Base-by-base conservation (phyloP, 2,888 invertebrate species). In the Strigamia crassipes region DNA sequence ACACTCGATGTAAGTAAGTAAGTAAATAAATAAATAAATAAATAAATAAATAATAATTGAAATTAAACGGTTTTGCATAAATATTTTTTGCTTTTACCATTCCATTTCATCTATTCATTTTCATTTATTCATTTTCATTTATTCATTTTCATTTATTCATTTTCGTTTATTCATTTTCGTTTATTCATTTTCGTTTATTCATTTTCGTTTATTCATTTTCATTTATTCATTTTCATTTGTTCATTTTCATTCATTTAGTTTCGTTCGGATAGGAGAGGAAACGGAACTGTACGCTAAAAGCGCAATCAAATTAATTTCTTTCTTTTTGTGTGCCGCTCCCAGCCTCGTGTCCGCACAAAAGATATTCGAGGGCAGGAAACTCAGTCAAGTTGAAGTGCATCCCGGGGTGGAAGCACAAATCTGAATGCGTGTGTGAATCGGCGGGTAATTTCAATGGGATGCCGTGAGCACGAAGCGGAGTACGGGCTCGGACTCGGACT, bases 291-390 rank as follows among this genome's bases (percentile, higher is more conserved):
- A 56, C n/a, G 12, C 18, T 56, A 56, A 56, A 56, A 56, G 15
- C 56, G 56, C 56, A 56, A 61, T 61, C 61, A 61, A 61, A 61
- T 61, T 61, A 61, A 61, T 18, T 61, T 61, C 18, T 61, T 61
- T 56, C n/a, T 61, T 18, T 38, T 38, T 38, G 0, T 9, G 4
- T 38, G 38, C 10, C 38, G 38, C 9, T 38, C 38, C 38, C 9
- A 38, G 38, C 21, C 23, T 61, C 18, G 61, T 46, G 46, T 4
- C n/a, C 46, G 5, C 9, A 61, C 61, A 61, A 61, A 61, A 61
- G 61, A 61, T 23, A 23, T 61, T 61, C 61, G 61, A 61, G 21
- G 61, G 61, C 61, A 61, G 61, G 61, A 61, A 61, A 61, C 18
- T 61, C 56, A 56, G 56, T 56, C 56, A 56, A 56, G 56, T 56